These are phyloP conservation scores for Tenthredo distinguenda DNA, from an alignment of 2,888 invertebrate genomes.

Conservation along the genomic window DNA sequence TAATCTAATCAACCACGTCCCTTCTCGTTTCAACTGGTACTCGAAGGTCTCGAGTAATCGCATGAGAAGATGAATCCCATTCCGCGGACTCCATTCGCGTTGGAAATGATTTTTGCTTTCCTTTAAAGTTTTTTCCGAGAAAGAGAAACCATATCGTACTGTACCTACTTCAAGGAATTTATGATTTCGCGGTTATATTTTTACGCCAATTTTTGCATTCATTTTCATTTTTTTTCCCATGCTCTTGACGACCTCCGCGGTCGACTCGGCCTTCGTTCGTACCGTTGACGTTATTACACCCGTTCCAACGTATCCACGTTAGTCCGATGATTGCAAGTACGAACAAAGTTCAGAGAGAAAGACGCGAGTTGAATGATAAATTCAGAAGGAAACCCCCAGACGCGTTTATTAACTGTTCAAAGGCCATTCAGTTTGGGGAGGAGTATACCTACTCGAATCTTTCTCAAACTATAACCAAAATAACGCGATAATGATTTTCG, in stretches of 20 bases:
- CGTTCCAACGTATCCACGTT: neutral
- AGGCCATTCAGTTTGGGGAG: neutral
- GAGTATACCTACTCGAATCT: neutral
- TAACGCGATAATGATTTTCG: slow-evolving; percentile 47
- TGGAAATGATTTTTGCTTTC: neutral
- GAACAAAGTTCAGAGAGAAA: slow-evolving; percentile 24
- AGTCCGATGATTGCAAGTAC: slow-evolving; percentile 4
- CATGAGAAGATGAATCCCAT: neutral
- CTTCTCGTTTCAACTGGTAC: neutral
- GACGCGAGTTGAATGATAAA: slow-evolving; percentile 58
- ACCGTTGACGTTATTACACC: neutral
- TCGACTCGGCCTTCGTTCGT: neutral
- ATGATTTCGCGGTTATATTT: neutral
- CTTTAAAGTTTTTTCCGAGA: neutral
- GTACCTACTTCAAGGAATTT: neutral
- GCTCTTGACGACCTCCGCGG: neutral
- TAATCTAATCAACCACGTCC: slow-evolving; percentile 43
- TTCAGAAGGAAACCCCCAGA: slow-evolving; percentile 57
- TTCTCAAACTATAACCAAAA: neutral
- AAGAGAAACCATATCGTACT: neutral
- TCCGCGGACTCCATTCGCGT: neutral
- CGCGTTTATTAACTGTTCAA: neutral
- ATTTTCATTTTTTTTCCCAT: neutral
- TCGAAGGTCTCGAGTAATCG: neutral
- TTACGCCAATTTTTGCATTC: neutral